Evolutionary conservation across 2,888 invertebrate species (phyloP).

Genomic region (Oscheius onirici): DNA sequence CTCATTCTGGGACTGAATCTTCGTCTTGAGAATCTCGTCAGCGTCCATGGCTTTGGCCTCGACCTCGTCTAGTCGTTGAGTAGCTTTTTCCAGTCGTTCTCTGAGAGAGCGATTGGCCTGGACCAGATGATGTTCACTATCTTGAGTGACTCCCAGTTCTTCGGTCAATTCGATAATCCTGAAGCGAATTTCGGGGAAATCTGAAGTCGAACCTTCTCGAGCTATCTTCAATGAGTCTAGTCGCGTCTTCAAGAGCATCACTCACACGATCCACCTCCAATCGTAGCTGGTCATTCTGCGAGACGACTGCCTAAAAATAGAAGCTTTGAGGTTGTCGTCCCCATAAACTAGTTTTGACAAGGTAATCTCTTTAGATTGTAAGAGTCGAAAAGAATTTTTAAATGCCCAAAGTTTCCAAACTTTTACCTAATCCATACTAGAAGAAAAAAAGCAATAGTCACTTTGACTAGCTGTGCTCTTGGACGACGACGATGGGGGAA

Average conservation of each 20-base stretch:
- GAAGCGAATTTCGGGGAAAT: neutral
- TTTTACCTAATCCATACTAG: too few relatives aligned
- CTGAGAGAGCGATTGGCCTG: conserved; percentile 32
- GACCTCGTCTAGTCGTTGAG: conserved; percentile 30
- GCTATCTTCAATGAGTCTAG: conserved; percentile 62
- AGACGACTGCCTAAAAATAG: conserved; percentile 52
- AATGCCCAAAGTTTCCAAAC: too few relatives aligned
- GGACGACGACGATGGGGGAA: conserved; percentile 45
- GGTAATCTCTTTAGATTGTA: too few relatives aligned
- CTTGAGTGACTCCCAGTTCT: conserved; percentile 29
- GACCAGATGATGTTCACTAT: conserved; percentile 35
- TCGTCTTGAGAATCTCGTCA: conserved; percentile 17
- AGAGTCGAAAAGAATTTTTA: too few relatives aligned
- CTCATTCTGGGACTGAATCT: conserved; percentile 22
- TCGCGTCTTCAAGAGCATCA: conserved; percentile 63
- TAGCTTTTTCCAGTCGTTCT: conserved; percentile 17
- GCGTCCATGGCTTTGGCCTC: conserved; percentile 25
- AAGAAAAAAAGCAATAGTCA: too few relatives aligned
- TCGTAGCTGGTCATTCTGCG: conserved; percentile 66
- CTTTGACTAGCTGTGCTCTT: too few relatives aligned
- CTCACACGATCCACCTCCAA: conserved; percentile 58
- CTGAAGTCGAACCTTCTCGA: conserved; percentile 42
- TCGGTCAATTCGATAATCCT: conserved; percentile 33
- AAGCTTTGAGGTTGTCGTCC: too few relatives aligned
- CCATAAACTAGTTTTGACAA: too few relatives aligned